A percentile compares a stretch with the other conserved stretches of the same genome.
Conservation (phyloP, 2,797 vertebrate genomes). For the Rhyacichthys aspro region DNA sequence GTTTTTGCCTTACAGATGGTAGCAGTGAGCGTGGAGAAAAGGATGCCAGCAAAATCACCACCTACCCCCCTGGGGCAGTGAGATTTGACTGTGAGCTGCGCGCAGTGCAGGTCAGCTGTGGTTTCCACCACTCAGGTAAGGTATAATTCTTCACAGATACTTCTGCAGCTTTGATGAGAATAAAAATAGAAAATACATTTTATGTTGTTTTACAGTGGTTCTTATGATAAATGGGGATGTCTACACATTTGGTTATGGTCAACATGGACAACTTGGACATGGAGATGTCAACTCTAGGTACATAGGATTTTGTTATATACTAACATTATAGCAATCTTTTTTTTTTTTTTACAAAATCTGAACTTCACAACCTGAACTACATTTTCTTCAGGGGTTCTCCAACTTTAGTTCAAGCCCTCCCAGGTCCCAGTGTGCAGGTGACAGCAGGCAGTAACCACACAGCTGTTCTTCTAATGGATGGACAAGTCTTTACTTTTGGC, state of each 20-base stretch:
- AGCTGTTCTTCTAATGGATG: conserved; percentile 94
- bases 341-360: not conserved
- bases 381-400: conserved; percentile 88
- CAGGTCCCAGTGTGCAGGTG: conserved; percentile 93
- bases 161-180: not conserved
- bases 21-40: conserved; percentile 98
- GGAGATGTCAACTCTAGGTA: conserved; percentile 99
- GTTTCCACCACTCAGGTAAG: conserved; percentile 98
- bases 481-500: conserved; percentile 98
- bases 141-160: not conserved
- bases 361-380: not conserved
- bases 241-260: conserved; percentile 98
- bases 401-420: conserved; percentile 93
- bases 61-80: conserved; percentile 95
- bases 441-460: conserved; percentile 99
- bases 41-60: conserved; percentile 98
- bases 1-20: conserved; percentile 83
- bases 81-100: conserved; percentile 94
- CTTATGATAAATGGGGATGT: conserved; percentile 99
- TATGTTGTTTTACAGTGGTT: conserved; percentile 82
- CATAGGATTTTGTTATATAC: not conserved
- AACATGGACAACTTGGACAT: conserved; percentile 97
- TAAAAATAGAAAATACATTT: not conserved
- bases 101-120: conserved; percentile 97
- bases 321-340: not conserved